Conservation (phyloP, 2,113 vertebrate genomes). For the Fulmarus glacialis region DNA sequence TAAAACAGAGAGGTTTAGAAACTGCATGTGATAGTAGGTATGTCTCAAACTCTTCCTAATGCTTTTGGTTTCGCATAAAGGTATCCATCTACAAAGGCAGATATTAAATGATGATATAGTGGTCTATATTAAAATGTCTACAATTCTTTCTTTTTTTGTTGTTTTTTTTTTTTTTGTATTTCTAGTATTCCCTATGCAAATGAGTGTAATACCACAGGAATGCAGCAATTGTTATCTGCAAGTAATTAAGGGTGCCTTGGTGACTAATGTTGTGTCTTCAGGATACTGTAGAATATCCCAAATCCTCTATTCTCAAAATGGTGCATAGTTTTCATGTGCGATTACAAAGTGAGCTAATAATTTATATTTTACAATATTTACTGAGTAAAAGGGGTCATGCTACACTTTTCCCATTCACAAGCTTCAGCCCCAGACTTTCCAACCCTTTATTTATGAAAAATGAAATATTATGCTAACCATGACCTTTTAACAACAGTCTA, state of each 20-base stretch:
- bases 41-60: neutral
- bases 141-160: neutral
- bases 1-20: neutral
- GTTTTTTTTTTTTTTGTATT: neutral
- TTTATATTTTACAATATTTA: conserved; percentile 41
- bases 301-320: neutral
- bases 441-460: conserved; percentile 61
- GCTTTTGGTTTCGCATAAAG: neutral
- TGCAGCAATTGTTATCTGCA: neutral
- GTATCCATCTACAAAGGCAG: neutral
- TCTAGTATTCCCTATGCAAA: neutral
- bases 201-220: neutral
- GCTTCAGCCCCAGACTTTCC: conserved; percentile 13
- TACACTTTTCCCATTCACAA: conserved; percentile 37
- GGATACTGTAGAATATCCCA: neutral
- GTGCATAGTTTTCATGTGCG: neutral
- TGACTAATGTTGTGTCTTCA: neutral
- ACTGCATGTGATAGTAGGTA: neutral
- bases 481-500: conserved; percentile 54
- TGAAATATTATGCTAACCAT: conserved; percentile 46
- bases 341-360: conserved; percentile 15
- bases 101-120: neutral
- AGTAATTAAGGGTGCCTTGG: neutral
- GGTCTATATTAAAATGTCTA: neutral
- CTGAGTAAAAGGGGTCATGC: conserved; percentile 40